Evolutionary conservation across 2,888 invertebrate genomes (phyloP).

Genomic region (Chorisops tibialis): DNA sequence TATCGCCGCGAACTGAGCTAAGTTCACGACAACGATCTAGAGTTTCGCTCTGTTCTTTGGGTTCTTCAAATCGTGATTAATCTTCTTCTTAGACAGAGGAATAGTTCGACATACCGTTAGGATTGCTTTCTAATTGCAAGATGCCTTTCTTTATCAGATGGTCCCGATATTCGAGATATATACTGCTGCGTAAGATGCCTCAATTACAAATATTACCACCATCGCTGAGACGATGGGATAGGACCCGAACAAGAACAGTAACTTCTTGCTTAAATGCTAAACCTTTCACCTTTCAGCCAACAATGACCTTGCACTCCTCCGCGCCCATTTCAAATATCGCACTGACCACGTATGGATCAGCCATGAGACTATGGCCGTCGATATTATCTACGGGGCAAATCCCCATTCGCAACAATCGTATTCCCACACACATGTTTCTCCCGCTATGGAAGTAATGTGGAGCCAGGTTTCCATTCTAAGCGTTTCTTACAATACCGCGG

Average conservation of each 20-base stretch:
- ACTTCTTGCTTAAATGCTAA: not conserved
- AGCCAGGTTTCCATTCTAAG: too few species aligned
- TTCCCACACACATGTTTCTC: not conserved
- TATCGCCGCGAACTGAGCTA: not conserved
- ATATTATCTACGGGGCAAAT: not conserved
- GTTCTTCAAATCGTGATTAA: constrained; percentile 14
- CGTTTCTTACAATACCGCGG: too few species aligned
- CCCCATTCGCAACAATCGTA: too few species aligned
- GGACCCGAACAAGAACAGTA: too few species aligned
- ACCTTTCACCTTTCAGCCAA: constrained; percentile 11
- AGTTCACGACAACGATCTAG: not conserved
- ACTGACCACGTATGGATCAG: not conserved
- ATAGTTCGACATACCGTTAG: constrained; percentile 7
- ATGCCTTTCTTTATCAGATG: not conserved
- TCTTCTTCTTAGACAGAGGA: constrained; percentile 5
- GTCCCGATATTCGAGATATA: not conserved
- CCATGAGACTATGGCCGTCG: too few species aligned
- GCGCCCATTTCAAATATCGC: constrained; percentile 14
- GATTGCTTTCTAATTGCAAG: constrained; percentile 20
- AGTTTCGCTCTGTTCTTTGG: not conserved
- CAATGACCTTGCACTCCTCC: constrained; percentile 20
- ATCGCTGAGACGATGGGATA: not conserved
- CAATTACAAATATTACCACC: constrained; percentile 16
- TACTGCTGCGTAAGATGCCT: constrained; percentile 15
- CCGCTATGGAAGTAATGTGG: not conserved